Evolutionary conservation across 2,113 vertebrate species (phyloP), one percentile per base, ranked within the genome.

Genomic region (Anhinga anhinga): DNA sequence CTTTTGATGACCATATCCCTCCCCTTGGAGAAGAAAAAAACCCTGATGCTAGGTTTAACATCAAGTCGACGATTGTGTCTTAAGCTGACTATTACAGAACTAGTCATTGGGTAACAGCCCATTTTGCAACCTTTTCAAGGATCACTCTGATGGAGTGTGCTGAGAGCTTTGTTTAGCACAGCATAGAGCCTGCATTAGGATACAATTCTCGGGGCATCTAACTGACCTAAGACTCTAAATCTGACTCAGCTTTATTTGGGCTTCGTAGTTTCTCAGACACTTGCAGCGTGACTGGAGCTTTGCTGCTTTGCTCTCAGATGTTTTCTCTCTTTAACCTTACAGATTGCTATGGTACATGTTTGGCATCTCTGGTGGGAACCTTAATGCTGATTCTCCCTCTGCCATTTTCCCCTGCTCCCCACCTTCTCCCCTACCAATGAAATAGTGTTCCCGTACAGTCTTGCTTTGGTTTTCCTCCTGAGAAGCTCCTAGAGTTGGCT

Each of bases 331-430:
- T 56, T 66, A 62, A n/a, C 4, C 7, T 52, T 38, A 36, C 1
- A 66, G 42, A 15, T 67, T 47, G 18, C 32, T 61, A 5, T 25
- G 26, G 26, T 62, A 25, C 0, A 0, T 14, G 0, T 32, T 76
- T 62, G 58, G 11, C 26, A 42, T 42, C 34, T 81, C 13, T 32
- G 11, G 15, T 58, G 53, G 56, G 67, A 84, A 56, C 15, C 7
- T 32, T 61, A 17, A 22, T 27, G 40, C 50, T 52, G 50, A 11
- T 63, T 40, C 49, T 86, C 36, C 17, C 30, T 15, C 53, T 67
- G n/a, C 8, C 32, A 1, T 45, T 73, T 85, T 53, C 13, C 30
- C 7, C 15, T 6, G 11, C 14, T 65, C 11, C 14, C 11, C 5
- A 34, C 5, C 9, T 52, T 36, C 52, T 77, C 26, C 8, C 63